phyloP scores from a whole-genome alignment of 2,797 vertebrate species.

The Muscicapa comitata region DNA sequence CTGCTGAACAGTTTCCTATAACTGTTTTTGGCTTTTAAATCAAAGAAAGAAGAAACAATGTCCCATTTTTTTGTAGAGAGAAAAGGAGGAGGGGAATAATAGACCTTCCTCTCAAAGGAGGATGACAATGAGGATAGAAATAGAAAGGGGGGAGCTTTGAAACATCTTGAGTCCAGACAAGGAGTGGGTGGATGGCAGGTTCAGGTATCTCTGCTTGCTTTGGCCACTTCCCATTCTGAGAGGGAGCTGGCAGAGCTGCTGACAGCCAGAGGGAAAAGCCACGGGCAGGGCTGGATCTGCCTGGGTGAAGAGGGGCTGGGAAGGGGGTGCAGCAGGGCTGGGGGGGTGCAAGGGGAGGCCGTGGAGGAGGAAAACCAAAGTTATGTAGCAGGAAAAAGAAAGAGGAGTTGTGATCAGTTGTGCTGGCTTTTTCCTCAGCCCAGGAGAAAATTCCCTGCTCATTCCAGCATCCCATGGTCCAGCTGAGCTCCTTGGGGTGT shows the following conservation, averaged over 20 bases:
- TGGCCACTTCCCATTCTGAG: neutral
- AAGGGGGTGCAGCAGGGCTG: neutral
- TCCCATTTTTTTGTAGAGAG: constrained; percentile 69
- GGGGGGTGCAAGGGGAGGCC: neutral
- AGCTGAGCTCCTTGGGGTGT: neutral
- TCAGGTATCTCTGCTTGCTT: constrained; percentile 50
- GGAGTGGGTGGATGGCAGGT: constrained; percentile 3
- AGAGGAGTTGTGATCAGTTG: neutral
- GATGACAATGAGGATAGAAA: constrained; percentile 76
- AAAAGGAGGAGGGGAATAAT: constrained; percentile 55
- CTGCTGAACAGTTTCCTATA: constrained; percentile 85
- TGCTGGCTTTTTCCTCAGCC: neutral
- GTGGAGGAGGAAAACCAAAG: rapidly evolving
- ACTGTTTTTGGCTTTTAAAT: constrained; percentile 83
- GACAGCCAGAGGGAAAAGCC: neutral
- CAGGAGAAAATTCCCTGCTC: neutral
- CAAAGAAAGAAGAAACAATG: constrained; percentile 82
- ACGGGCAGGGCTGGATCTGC: neutral
- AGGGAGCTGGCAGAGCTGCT: neutral
- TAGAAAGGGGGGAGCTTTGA: constrained; percentile 62
- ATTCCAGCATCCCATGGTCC: neutral
- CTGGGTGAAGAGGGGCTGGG: neutral
- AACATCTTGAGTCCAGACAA: constrained; percentile 69
- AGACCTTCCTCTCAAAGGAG: constrained; percentile 75
- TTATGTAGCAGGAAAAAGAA: neutral